phyloP scores from a whole-genome alignment of 1,140 invertebrate species.

The Heterodera carotae region DNA sequence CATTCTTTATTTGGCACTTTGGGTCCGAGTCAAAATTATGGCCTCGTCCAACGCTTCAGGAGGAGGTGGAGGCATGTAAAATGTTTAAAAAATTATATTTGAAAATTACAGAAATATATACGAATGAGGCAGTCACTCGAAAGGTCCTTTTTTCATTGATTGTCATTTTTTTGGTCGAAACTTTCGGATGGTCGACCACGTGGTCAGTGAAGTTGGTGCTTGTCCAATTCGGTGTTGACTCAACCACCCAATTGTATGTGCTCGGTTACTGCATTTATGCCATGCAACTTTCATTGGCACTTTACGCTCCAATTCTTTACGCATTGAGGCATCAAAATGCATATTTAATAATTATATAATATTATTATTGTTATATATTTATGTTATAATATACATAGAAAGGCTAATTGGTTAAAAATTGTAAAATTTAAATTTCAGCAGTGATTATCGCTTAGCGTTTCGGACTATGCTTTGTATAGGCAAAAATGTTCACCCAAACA shows the following conservation, averaged over 20 bases:
- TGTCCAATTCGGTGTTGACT: neutral
- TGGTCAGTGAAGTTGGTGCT: neutral
- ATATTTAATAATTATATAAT: neutral
- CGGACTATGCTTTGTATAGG: too few species aligned
- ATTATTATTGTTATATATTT: neutral
- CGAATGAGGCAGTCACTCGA: neutral
- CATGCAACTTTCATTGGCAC: neutral
- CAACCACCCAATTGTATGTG: neutral
- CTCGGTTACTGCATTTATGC: neutral
- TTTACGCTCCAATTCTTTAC: neutral
- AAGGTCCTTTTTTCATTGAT: neutral
- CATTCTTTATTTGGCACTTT: slow-evolving; percentile 1
- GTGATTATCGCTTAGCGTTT: too few species aligned
- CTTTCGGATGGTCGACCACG: neutral
- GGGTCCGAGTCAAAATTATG: neutral
- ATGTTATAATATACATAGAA: too few species aligned
- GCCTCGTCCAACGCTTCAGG: neutral
- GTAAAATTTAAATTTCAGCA: too few species aligned
- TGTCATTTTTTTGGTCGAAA: neutral
- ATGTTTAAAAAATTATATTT: neutral
- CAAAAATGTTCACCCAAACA: too few species aligned
- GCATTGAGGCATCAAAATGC: neutral
- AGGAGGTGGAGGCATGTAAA: neutral
- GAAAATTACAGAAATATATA: neutral
- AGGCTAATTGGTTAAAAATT: too few species aligned